Conservation (phyloP, 2,797 vertebrate genomes). For the Notamacropus eugenii region DNA sequence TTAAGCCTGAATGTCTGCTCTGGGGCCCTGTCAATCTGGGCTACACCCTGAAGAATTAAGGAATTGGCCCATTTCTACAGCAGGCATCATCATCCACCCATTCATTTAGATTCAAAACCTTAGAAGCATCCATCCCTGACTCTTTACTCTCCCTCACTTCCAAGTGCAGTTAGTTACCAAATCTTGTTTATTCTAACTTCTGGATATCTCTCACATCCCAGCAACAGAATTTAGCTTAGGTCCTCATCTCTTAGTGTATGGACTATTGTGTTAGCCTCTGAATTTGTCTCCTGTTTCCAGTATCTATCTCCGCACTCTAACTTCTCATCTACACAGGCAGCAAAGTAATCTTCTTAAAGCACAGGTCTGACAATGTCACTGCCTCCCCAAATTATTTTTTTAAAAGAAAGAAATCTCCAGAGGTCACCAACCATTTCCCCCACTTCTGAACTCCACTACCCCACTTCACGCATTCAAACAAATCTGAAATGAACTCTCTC, state of each 20-base stretch:
- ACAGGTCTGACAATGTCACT: neutral
- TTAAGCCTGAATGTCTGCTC: neutral
- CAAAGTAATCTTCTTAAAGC: neutral
- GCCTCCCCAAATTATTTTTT: neutral
- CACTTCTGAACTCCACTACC: neutral
- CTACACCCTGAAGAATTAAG: neutral
- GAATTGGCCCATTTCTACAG: neutral
- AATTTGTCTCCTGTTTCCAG: neutral
- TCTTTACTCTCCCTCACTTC: neutral
- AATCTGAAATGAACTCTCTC: neutral
- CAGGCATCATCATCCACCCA: neutral
- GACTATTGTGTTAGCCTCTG: neutral
- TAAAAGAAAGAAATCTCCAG: neutral
- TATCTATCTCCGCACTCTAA: neutral
- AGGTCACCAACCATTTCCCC: neutral
- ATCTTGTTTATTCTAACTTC: neutral
- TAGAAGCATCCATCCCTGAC: neutral
- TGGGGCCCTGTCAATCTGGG: neutral
- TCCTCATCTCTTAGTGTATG: neutral
- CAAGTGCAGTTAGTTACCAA: neutral
- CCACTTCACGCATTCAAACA: neutral
- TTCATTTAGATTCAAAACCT: neutral
- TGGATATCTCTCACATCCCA: neutral
- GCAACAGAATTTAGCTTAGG: neutral
- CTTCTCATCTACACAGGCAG: neutral